Percentiles rank a stretch among this genome's conserved stretches.
These are phyloP conservation scores for Microctenopoma lineatum DNA, from an alignment of 2,797 vertebrate species.

Conservation along the genomic window DNA sequence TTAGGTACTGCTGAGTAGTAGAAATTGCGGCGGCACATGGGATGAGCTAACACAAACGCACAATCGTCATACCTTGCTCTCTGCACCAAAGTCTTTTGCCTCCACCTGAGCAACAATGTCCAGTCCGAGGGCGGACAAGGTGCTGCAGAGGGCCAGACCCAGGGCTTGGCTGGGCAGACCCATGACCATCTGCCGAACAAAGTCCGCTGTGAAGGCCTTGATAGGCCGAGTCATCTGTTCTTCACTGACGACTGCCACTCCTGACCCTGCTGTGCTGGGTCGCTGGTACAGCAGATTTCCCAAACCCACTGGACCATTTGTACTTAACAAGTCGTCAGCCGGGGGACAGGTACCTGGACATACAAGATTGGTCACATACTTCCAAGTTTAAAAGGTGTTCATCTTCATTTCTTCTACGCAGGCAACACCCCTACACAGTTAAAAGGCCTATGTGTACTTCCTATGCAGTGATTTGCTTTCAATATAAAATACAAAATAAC, in stretches of 20 bases:
- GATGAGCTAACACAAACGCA: not conserved
- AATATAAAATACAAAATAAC: too few relatives aligned
- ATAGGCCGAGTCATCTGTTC: constrained; percentile 98
- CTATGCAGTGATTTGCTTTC: too few relatives aligned
- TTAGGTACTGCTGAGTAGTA: not conserved
- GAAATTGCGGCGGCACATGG: too few relatives aligned
- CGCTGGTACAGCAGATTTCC: constrained; percentile 91
- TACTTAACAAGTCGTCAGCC: constrained; percentile 86
- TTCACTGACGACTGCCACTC: constrained; percentile 90
- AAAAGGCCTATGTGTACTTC: too few relatives aligned
- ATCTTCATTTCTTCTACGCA: not conserved
- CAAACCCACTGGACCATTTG: constrained; percentile 91
- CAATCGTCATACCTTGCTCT: constrained; percentile 83
- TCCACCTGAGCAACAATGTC: constrained; percentile 96
- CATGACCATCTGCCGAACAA: constrained; percentile 95
- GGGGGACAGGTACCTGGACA: constrained; percentile 73
- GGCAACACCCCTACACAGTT: not conserved
- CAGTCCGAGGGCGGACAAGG: constrained; percentile 92
- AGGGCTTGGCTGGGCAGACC: constrained; percentile 95
- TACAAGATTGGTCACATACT: not conserved
- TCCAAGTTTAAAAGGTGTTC: rapidly evolving
- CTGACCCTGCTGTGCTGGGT: constrained; percentile 72
- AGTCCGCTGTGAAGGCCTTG: constrained; percentile 97
- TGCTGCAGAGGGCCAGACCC: constrained; percentile 93
- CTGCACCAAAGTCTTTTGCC: constrained; percentile 96